phyloP scores from a whole-genome alignment of 1,140 invertebrate species.

The Globodera rostochiensis region DNA sequence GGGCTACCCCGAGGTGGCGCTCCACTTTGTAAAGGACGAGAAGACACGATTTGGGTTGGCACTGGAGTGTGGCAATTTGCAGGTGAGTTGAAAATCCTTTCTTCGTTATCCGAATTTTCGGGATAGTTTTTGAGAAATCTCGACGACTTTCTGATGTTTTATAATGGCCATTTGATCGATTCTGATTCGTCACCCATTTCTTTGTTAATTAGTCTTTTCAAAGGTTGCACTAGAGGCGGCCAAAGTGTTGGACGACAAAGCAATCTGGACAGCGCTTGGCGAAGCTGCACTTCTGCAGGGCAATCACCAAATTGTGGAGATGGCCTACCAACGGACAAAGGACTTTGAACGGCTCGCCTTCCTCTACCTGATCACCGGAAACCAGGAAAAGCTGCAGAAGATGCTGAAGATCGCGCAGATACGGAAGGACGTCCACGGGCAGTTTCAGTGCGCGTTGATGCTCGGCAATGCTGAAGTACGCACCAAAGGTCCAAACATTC shows the following conservation, averaged over 20 bases:
- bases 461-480: conserved; percentile 89
- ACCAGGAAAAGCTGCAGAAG: conserved; percentile 93
- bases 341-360: conserved; percentile 98
- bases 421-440: conserved; percentile 88
- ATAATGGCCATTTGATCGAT: too few species aligned
- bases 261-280: conserved; percentile 94
- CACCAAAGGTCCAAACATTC: conserved; percentile 73
- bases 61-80: conserved; percentile 96
- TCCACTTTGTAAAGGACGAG: conserved; percentile 99
- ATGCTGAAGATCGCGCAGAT: conserved; percentile 99
- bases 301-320: conserved; percentile 78
- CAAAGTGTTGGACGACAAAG: conserved; percentile 86
- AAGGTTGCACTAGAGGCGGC: conserved; percentile 81
- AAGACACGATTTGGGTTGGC: conserved; percentile 94
- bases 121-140: too few species aligned
- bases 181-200: too few species aligned
- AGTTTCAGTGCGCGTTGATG: conserved; percentile 90
- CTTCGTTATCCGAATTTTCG: too few species aligned
- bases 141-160: too few species aligned
- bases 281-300: conserved; percentile 83
- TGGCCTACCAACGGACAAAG: conserved; percentile 98
- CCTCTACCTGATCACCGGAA: conserved; percentile 96
- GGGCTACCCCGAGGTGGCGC: conserved; percentile 98
- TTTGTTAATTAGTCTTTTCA: too few species aligned
- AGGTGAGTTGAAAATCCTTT: conserved; percentile 71